phyloP scores from a whole-genome alignment of 2,113 vertebrate species.

The Excalfactoria chinensis region DNA sequence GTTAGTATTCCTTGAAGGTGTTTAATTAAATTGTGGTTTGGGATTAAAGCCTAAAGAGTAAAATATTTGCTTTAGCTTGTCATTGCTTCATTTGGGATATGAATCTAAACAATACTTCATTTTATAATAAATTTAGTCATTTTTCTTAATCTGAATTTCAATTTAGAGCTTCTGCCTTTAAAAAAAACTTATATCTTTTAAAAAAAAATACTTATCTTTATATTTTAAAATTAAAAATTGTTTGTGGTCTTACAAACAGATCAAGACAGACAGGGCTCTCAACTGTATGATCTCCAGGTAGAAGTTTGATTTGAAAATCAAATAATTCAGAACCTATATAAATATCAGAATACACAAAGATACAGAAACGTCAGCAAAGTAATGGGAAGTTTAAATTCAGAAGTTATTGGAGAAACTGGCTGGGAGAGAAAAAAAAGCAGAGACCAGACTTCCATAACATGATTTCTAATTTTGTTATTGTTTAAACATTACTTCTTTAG shows the following conservation, averaged over 20 bases:
- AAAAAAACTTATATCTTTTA: neutral
- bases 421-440: neutral
- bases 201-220: neutral
- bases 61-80: conserved; percentile 24
- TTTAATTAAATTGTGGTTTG: conserved; percentile 42
- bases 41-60: neutral
- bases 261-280: neutral
- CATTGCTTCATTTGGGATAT: conserved; percentile 5
- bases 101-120: neutral
- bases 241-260: neutral
- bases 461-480: neutral
- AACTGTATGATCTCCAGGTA: neutral
- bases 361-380: neutral
- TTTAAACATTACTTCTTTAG: neutral
- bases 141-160: neutral
- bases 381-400: neutral
- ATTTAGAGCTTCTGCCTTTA: neutral
- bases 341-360: neutral
- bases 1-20: neutral
- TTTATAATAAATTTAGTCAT: neutral
- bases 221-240: neutral
- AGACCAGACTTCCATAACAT: neutral
- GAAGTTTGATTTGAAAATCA: neutral
- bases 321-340: neutral
- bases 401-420: neutral